A percentile compares a stretch with the other conserved stretches of the same genome.
Conservation (phyloP, 2,888 invertebrate genomes). For the Volucella zonaria region DNA sequence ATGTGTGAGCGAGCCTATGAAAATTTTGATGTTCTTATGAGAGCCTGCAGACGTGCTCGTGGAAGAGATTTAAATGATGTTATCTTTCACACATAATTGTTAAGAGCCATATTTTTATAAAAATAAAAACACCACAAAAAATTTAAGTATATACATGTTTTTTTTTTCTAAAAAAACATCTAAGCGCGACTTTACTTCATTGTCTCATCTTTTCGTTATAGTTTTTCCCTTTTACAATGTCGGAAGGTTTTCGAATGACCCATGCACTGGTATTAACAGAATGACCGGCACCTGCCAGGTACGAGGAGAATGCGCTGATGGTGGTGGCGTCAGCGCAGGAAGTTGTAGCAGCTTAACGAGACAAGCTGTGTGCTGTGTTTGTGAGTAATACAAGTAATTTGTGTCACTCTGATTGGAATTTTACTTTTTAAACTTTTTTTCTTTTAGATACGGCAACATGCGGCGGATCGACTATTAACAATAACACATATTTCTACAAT, state of each 20-base stretch:
- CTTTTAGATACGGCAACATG: slow-evolving; percentile 88
- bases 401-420: neutral
- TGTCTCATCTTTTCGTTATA: slow-evolving; percentile 76
- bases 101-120: too few species aligned
- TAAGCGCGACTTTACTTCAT: neutral
- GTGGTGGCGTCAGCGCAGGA: slow-evolving; percentile 89
- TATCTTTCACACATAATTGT: too few species aligned
- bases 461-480: slow-evolving; percentile 87
- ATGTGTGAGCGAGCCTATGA: too few species aligned
- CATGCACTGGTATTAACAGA: slow-evolving; percentile 86
- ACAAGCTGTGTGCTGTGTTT: slow-evolving; percentile 92
- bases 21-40: too few species aligned
- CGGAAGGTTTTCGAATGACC: slow-evolving; percentile 89
- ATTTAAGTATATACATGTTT: too few species aligned
- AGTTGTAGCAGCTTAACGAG: slow-evolving; percentile 86
- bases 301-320: slow-evolving; percentile 88
- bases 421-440: neutral
- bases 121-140: too few species aligned
- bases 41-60: too few species aligned
- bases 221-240: slow-evolving; percentile 89
- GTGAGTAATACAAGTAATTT: slow-evolving; percentile 84
- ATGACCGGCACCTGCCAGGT: slow-evolving; percentile 90
- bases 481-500: slow-evolving; percentile 93
- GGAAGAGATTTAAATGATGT: too few species aligned
- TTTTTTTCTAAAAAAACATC: too few species aligned